Percentiles rank a stretch among this genome's conserved stretches.
phyloP scores from a whole-genome alignment of 2,888 invertebrate genomes.

The Stramonita haemastoma region DNA sequence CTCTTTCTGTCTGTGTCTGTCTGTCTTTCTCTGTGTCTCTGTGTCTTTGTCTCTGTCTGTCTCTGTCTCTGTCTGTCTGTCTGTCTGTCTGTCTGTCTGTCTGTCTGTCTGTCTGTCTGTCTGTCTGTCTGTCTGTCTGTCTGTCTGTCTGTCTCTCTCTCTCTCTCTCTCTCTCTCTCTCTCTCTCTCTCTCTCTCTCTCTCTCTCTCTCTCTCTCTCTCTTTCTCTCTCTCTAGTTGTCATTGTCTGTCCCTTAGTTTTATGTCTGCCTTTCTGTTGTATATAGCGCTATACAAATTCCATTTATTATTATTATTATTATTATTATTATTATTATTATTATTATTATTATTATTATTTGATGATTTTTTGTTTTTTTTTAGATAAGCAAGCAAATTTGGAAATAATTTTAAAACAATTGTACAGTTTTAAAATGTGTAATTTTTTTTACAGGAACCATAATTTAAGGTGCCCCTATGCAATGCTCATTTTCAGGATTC shows the following conservation, averaged over 20 bases:
- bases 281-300: neutral
- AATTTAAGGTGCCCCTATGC: too few species aligned
- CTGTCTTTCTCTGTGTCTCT: neutral
- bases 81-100: too few species aligned
- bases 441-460: too few species aligned
- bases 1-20: too few species aligned
- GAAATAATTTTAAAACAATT: too few species aligned
- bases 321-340: neutral
- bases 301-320: neutral
- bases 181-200: neutral
- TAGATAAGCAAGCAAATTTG: neutral
- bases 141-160: neutral
- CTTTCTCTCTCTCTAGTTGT: neutral
- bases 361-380: neutral
- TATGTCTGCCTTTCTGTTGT: neutral
- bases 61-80: too few species aligned
- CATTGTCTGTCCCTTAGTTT: neutral
- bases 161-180: neutral
- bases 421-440: too few species aligned
- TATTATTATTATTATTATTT: neutral
- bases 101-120: too few species aligned
- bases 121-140: too few species aligned
- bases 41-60: too few species aligned
- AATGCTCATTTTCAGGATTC: conserved; percentile 83
- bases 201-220: neutral